These are phyloP conservation scores for Mastacembelus armatus DNA, from an alignment of 2,797 vertebrate genomes.

Conservation along the genomic window DNA sequence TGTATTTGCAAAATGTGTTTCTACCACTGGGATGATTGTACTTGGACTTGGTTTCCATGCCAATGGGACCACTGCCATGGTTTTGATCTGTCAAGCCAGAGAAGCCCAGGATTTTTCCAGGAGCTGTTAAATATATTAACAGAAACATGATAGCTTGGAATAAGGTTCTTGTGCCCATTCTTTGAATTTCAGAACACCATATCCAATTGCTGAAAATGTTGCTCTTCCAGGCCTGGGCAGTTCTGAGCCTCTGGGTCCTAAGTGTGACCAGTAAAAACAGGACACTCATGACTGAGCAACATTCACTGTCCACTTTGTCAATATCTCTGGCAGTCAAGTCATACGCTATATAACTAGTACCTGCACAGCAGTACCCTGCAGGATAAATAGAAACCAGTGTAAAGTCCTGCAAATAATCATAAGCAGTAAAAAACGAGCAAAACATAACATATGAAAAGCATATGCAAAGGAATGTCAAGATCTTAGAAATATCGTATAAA, in stretches of 20 bases:
- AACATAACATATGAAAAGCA: no score
- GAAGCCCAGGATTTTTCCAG: conserved; percentile 90
- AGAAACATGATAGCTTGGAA: neutral
- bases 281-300: conserved; percentile 91
- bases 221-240: conserved; percentile 85
- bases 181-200: neutral
- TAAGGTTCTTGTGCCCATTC: no score
- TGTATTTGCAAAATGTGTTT: no score
- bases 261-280: conserved; percentile 91
- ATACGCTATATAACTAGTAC: conserved; percentile 90
- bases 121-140: conserved; percentile 72
- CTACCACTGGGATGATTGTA: conserved; percentile 85
- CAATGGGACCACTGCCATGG: conserved; percentile 89
- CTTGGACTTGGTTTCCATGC: conserved; percentile 90
- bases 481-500: no score
- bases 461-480: no score
- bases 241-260: conserved; percentile 90
- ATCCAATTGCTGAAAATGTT: neutral
- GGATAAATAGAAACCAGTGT: neutral
- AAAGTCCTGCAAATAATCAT: no score
- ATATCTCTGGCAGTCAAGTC: conserved; percentile 91
- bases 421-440: no score
- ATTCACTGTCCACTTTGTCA: conserved; percentile 92
- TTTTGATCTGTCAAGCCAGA: conserved; percentile 94
- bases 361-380: conserved; percentile 91